Conservation (phyloP, 2,888 invertebrate species). For the Crepidodera aurea region DNA sequence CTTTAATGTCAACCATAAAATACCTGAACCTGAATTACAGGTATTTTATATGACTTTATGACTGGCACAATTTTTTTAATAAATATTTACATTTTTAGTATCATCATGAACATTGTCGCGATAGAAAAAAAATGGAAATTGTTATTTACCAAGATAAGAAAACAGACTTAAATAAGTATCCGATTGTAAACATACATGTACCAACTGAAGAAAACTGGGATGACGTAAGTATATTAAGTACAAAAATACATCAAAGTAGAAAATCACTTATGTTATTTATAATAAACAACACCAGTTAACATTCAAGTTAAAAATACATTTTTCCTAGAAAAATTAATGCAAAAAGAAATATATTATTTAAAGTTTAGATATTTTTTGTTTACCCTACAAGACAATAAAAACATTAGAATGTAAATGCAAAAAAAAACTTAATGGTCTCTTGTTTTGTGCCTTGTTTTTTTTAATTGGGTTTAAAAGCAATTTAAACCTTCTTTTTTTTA, state of each 20-base stretch:
- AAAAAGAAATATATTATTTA: no score
- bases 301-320: no score
- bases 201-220: constrained; percentile 51
- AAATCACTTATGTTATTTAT: neutral
- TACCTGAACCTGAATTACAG: constrained; percentile 65
- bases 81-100: constrained; percentile 43
- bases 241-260: no score
- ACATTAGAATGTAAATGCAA: no score
- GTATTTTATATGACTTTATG: constrained; percentile 58
- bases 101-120: constrained; percentile 48
- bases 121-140: constrained; percentile 44
- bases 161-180: constrained; percentile 30
- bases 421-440: no score
- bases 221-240: constrained; percentile 47
- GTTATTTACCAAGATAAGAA: constrained; percentile 39
- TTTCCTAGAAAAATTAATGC: no score
- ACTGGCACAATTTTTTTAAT: no score
- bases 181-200: constrained; percentile 35
- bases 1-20: constrained; percentile 65
- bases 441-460: no score
- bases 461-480: no score
- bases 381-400: no score
- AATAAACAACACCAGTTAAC: neutral
- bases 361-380: no score
- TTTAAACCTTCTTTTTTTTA: no score